Percentiles rank a stretch among this genome's conserved stretches.
Conservation (phyloP, 2,888 invertebrate genomes). For the Nephrotoma flavescens region DNA sequence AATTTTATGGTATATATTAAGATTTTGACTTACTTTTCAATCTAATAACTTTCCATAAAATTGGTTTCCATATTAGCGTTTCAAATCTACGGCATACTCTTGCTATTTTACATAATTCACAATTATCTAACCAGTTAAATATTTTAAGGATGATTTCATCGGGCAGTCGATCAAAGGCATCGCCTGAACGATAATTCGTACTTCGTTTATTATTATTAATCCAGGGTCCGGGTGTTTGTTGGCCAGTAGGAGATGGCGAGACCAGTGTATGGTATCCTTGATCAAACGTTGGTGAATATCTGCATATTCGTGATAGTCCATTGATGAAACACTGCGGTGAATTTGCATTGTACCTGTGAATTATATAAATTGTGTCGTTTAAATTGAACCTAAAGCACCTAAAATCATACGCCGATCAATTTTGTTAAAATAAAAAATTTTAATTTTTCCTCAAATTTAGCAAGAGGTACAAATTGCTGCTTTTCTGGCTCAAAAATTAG, state of each 20-base stretch:
- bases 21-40: constrained; percentile 35
- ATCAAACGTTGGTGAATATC: constrained; percentile 54
- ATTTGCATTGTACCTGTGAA: not conserved
- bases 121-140: constrained; percentile 53
- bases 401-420: too few relatives aligned
- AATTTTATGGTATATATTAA: not conserved
- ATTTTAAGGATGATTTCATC: constrained; percentile 55
- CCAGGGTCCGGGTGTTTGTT: constrained; percentile 25
- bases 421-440: too few relatives aligned
- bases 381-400: too few relatives aligned
- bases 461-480: too few relatives aligned
- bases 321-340: constrained; percentile 23
- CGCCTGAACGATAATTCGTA: constrained; percentile 24
- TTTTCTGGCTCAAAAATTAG: too few relatives aligned
- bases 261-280: constrained; percentile 71
- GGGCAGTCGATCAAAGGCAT: constrained; percentile 43
- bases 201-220: constrained; percentile 25
- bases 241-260: constrained; percentile 36
- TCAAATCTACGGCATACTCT: constrained; percentile 64
- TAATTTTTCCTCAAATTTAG: too few relatives aligned
- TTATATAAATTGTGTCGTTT: not conserved
- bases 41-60: constrained; percentile 54
- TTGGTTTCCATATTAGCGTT: constrained; percentile 61
- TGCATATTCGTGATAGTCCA: constrained; percentile 29
- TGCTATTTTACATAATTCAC: constrained; percentile 57